phyloP scores from a whole-genome alignment of 2,888 invertebrate species.

The Aplocera efformata region DNA sequence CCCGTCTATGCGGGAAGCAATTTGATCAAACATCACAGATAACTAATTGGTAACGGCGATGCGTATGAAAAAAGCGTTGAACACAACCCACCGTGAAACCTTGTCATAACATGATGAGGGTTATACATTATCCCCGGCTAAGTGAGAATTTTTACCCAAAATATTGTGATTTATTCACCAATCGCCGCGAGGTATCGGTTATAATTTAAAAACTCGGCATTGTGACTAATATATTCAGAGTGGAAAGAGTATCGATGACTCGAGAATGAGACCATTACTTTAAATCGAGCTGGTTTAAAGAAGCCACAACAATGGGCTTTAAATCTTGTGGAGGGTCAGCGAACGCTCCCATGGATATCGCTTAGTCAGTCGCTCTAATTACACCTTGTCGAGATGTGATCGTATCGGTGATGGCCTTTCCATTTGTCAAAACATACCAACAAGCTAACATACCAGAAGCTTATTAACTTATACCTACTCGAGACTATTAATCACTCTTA shows the following conservation, averaged over 20 bases:
- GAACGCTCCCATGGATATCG: constrained; percentile 56
- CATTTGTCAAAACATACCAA: constrained; percentile 49
- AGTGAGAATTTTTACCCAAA: constrained; percentile 31
- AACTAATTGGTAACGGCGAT: constrained; percentile 63
- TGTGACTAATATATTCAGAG: constrained; percentile 52
- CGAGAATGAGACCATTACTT: constrained; percentile 41
- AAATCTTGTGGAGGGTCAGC: constrained; percentile 46
- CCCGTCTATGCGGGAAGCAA: constrained; percentile 39
- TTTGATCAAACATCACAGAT: constrained; percentile 59
- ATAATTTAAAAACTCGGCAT: constrained; percentile 54
- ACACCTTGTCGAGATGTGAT: constrained; percentile 48
- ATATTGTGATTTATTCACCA: constrained; percentile 42
- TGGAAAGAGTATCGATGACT: constrained; percentile 44
- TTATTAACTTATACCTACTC: constrained; percentile 35
- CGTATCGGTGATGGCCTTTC: constrained; percentile 40
- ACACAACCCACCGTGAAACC: constrained; percentile 34
- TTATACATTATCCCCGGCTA: constrained; percentile 24
- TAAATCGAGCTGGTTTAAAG: constrained; percentile 48
- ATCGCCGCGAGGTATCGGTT: constrained; percentile 42
- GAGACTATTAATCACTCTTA: constrained; percentile 37
- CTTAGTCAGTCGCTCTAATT: constrained; percentile 62
- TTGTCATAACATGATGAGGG: constrained; percentile 36
- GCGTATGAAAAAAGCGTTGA: constrained; percentile 50
- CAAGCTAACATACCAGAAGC: constrained; percentile 17
- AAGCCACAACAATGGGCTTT: constrained; percentile 49